A percentile compares a stretch with the other conserved stretches of the same genome.
These are phyloP conservation scores for Aix galericulata DNA, from an alignment of 2,113 vertebrate genomes.

Conservation along the genomic window DNA sequence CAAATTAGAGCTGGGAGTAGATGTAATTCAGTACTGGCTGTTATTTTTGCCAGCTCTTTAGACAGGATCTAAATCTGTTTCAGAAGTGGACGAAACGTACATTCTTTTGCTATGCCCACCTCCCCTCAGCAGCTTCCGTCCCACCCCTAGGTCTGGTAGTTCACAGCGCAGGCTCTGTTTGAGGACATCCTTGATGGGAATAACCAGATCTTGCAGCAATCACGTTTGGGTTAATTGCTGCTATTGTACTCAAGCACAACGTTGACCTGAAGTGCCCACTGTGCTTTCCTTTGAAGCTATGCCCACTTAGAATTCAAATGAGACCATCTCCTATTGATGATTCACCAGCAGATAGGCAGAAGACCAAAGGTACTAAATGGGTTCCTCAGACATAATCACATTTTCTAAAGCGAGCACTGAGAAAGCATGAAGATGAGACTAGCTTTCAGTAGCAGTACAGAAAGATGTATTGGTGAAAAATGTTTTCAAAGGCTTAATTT, in stretches of 20 bases:
- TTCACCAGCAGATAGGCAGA: neutral
- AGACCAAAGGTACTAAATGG: neutral
- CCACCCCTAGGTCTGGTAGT: neutral
- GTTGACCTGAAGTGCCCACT: too few relatives aligned
- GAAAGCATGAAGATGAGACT: neutral
- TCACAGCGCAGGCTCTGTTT: neutral
- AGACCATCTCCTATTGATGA: rapidly evolving
- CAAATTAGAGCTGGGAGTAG: neutral
- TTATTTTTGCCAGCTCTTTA: neutral
- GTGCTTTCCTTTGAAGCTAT: neutral
- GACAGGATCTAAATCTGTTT: neutral
- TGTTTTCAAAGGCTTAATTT: neutral
- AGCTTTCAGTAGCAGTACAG: neutral
- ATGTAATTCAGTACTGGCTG: neutral
- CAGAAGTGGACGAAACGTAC: neutral
- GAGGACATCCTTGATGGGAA: neutral
- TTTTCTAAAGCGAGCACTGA: neutral
- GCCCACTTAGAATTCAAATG: neutral
- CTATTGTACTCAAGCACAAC: neutral
- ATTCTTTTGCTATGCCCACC: neutral
- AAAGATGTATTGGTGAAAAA: neutral
- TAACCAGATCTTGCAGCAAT: neutral
- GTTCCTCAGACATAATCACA: neutral
- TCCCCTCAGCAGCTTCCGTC: neutral
- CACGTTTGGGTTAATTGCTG: neutral